A percentile compares a stretch with the other conserved stretches of the same genome.
Evolutionary conservation across 2,888 invertebrate species (phyloP).

Genomic region (Pristionchus mayeri): DNA sequence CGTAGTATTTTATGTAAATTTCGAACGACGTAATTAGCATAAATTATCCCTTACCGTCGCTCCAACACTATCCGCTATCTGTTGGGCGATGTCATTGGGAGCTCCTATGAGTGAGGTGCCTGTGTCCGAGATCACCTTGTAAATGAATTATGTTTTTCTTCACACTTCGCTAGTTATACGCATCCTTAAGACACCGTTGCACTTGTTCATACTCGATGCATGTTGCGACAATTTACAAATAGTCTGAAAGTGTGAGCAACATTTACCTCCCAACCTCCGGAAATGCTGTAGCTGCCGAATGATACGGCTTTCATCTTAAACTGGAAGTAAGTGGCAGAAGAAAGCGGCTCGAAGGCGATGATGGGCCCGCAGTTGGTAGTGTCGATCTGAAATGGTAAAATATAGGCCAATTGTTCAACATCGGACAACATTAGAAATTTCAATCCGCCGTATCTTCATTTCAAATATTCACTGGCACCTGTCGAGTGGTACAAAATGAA

Average conservation of each 20-base stretch:
- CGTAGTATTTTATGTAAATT: no score
- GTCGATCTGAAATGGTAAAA: slow-evolving; percentile 69
- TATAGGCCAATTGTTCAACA: no score
- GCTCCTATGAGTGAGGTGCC: slow-evolving; percentile 43
- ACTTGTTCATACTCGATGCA: no score
- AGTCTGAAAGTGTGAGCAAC: background rate
- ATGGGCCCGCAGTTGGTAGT: slow-evolving; percentile 65
- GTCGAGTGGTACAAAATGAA: no score
- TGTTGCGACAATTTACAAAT: no score
- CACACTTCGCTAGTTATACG: no score
- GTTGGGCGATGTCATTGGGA: slow-evolving; percentile 31
- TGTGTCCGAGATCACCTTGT: slow-evolving; percentile 48
- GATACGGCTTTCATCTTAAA: slow-evolving; percentile 51
- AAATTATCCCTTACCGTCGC: background rate
- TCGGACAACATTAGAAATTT: no score
- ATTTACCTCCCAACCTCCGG: slow-evolving; percentile 46
- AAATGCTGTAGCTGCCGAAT: slow-evolving; percentile 54
- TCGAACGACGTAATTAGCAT: no score
- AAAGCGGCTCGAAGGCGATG: slow-evolving; percentile 60
- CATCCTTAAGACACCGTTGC: no score
- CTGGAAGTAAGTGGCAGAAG: slow-evolving; percentile 50
- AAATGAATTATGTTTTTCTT: background rate
- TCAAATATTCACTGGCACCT: no score
- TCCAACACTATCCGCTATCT: slow-evolving; percentile 32
- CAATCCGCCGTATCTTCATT: no score